Conservation (phyloP, 2,888 invertebrate genomes). For the Diabrotica balteata region DNA sequence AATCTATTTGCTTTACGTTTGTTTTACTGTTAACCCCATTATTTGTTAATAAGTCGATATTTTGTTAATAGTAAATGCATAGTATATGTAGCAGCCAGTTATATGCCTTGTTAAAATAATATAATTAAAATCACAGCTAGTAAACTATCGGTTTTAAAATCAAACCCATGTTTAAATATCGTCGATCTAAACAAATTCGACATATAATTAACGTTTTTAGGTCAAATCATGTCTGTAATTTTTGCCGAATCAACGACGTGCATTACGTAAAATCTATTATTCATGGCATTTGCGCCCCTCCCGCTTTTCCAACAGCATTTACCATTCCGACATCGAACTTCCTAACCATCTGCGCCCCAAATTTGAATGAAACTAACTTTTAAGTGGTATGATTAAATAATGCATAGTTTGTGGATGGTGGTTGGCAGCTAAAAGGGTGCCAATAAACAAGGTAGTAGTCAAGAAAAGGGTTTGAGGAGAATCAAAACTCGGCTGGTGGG, state of each 20-base stretch:
- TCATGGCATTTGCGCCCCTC: conserved; percentile 3
- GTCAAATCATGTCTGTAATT: not conserved
- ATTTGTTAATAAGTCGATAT: too few relatives aligned
- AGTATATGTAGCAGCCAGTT: too few relatives aligned
- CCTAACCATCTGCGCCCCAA: conserved; percentile 20
- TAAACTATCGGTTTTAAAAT: too few relatives aligned
- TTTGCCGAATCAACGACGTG: conserved; percentile 1
- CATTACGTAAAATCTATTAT: conserved; percentile 12
- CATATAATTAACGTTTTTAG: not conserved
- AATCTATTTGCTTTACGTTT: too few relatives aligned
- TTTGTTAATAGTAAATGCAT: too few relatives aligned
- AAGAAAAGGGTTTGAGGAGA: conserved; percentile 3
- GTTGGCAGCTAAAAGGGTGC: conserved; percentile 8
- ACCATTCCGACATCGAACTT: conserved; percentile 18
- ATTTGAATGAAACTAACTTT: conserved; percentile 28
- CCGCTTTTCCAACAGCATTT: conserved; percentile 10
- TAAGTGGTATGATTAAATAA: conserved; percentile 26
- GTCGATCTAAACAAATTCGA: not conserved
- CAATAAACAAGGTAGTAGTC: conserved; percentile 10
- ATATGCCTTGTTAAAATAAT: too few relatives aligned
- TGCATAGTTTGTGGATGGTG: conserved; percentile 15
- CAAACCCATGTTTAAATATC: too few relatives aligned
- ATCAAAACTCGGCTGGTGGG: not conserved
- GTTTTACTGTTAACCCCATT: too few relatives aligned
- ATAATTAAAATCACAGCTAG: too few relatives aligned